These are phyloP conservation scores for Diabrotica undecimpunctata DNA, from an alignment of 1,140 invertebrate species.

Conservation along the genomic window DNA sequence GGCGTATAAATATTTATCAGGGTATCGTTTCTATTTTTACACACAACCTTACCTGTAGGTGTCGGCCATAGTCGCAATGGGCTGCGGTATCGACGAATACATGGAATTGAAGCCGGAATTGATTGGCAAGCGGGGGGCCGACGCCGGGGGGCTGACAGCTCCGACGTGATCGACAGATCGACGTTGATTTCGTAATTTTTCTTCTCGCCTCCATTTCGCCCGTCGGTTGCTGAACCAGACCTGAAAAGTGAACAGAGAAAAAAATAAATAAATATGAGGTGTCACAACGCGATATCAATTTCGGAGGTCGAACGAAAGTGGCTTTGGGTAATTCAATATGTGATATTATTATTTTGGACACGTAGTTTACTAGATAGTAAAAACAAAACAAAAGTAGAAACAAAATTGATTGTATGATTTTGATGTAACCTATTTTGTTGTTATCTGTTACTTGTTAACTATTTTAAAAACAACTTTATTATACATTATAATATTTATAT, in stretches of 20 bases:
- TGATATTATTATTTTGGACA: no score
- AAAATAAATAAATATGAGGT: slow-evolving; percentile 5
- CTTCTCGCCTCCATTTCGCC: slow-evolving; percentile 97
- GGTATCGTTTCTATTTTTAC: not conserved
- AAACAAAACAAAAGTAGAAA: no score
- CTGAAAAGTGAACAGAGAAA: slow-evolving; percentile 52
- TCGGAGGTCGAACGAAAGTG: not conserved
- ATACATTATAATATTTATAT: no score
- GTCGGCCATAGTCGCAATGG: slow-evolving; percentile 77
- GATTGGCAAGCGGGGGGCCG: slow-evolving; percentile 59
- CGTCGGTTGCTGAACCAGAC: slow-evolving; percentile 98
- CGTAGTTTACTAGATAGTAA: no score
- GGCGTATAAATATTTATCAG: no score
- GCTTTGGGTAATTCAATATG: no score
- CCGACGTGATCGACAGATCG: slow-evolving; percentile 56
- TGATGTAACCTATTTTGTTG: no score
- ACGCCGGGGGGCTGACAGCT: slow-evolving; percentile 53
- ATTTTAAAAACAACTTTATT: no score
- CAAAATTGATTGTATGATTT: no score
- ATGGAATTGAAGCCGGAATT: slow-evolving; percentile 79
- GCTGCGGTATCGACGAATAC: slow-evolving; percentile 80
- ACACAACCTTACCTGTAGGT: slow-evolving; percentile 67
- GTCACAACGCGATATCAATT: slow-evolving; percentile 1
- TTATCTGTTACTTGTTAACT: no score
- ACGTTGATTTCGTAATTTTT: slow-evolving; percentile 90